phyloP scores from a whole-genome alignment of 2,113 vertebrate species.

The Albula goreensis region DNA sequence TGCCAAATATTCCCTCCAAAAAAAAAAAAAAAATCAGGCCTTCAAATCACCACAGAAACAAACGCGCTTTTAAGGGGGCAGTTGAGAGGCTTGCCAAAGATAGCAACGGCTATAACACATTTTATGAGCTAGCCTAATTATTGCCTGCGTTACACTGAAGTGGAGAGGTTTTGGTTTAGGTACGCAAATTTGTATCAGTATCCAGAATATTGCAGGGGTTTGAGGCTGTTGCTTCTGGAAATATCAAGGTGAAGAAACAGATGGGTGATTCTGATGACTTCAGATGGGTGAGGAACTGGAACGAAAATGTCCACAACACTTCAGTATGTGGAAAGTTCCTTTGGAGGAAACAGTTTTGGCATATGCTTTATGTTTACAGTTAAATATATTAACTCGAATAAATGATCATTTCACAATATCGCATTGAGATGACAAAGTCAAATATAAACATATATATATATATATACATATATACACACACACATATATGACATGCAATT shows the following conservation, averaged over 20 bases:
- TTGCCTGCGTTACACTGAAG: neutral
- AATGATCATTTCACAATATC: no score
- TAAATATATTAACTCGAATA: no score
- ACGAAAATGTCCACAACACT: no score
- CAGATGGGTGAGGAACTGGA: no score
- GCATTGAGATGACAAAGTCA: no score
- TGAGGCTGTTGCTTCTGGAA: neutral
- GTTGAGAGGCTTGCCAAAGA: conserved; percentile 63
- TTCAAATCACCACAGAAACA: conserved; percentile 72
- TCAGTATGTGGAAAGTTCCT: no score
- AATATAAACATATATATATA: no score
- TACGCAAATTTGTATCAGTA: neutral
- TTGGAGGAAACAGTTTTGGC: no score
- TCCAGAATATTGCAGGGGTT: neutral
- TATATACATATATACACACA: no score
- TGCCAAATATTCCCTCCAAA: conserved; percentile 75
- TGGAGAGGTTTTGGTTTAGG: neutral
- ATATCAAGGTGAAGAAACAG: neutral
- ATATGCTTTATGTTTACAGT: no score
- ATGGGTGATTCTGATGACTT: no score
- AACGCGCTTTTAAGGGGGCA: conserved; percentile 64
- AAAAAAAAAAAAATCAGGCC: conserved; percentile 54
- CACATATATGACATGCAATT: no score
- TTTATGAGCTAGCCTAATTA: conserved; percentile 32
- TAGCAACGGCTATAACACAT: conserved; percentile 67